phyloP scores from a whole-genome alignment of 2,797 vertebrate species.

The Dipus sagitta region DNA sequence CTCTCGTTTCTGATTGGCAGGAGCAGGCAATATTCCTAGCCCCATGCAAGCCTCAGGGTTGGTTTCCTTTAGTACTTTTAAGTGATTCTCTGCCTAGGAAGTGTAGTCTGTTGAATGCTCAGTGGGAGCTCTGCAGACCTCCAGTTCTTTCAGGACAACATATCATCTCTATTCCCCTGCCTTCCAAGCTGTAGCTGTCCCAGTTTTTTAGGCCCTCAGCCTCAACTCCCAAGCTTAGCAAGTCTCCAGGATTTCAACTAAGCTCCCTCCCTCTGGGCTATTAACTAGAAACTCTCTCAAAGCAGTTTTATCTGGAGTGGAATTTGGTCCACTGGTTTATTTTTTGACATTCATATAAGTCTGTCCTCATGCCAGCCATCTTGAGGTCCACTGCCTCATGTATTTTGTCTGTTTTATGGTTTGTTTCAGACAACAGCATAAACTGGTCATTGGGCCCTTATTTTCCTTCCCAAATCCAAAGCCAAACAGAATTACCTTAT shows the following conservation, averaged over 20 bases:
- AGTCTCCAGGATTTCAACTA: neutral
- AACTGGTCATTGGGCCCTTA: neutral
- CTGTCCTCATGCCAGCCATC: no score
- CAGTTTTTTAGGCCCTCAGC: neutral
- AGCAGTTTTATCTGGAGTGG: neutral
- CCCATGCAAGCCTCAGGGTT: neutral
- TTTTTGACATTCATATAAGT: neutral
- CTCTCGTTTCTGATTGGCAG: neutral
- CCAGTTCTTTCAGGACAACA: neutral
- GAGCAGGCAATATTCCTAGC: neutral
- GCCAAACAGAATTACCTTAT: conserved; percentile 35
- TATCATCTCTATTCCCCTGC: neutral
- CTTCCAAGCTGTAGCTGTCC: neutral
- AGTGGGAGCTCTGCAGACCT: neutral
- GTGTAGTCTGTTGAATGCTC: neutral
- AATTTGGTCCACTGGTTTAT: neutral
- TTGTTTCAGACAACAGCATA: neutral
- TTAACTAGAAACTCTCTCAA: neutral
- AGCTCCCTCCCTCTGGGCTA: neutral
- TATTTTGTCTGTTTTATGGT: neutral
- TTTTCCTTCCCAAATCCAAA: neutral
- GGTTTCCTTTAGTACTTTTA: neutral
- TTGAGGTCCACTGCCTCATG: neutral
- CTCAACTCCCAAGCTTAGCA: neutral
- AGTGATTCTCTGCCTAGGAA: no score